phyloP scores from a whole-genome alignment of 2,888 invertebrate genomes.

The Colostygia pectinataria region DNA sequence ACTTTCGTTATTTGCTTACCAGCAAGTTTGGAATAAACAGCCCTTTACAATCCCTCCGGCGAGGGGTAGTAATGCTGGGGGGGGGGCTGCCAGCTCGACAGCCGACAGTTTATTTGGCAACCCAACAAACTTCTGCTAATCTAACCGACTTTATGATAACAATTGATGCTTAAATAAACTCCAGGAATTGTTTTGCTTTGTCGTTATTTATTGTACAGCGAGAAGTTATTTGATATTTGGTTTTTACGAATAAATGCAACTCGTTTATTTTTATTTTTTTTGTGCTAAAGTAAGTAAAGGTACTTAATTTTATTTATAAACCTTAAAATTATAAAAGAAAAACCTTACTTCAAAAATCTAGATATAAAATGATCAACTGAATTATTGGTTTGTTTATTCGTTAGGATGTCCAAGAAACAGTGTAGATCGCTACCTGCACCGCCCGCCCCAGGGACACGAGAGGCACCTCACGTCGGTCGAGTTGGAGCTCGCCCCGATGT shows the following conservation, averaged over 20 bases:
- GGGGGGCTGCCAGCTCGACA: constrained; percentile 14
- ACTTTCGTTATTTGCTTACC: constrained; percentile 23
- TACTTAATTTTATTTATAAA: too few relatives aligned
- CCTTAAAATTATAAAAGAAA: too few relatives aligned
- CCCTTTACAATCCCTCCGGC: constrained; percentile 9
- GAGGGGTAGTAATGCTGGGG: not conserved
- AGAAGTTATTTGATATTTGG: too few relatives aligned
- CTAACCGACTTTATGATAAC: constrained; percentile 29
- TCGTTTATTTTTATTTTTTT: too few relatives aligned
- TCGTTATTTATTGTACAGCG: constrained; percentile 3
- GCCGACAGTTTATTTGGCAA: constrained; percentile 22
- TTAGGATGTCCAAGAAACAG: too few relatives aligned
- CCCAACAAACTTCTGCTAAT: constrained; percentile 23
- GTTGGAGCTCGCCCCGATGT: constrained; percentile 1
- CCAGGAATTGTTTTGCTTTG: constrained; percentile 5
- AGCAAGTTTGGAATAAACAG: constrained; percentile 23
- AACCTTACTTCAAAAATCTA: too few relatives aligned
- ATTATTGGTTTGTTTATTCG: too few relatives aligned
- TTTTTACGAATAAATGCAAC: not conserved
- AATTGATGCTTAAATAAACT: constrained; percentile 19
- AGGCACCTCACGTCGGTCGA: not conserved
- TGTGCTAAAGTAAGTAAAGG: too few relatives aligned
- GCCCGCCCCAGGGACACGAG: not conserved
- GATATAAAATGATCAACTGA: too few relatives aligned
- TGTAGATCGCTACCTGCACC: not conserved